A percentile compares a stretch with the other conserved stretches of the same genome.
Evolutionary conservation across 2,113 vertebrate species (phyloP).

Genomic region (Heteronetta atricapilla): DNA sequence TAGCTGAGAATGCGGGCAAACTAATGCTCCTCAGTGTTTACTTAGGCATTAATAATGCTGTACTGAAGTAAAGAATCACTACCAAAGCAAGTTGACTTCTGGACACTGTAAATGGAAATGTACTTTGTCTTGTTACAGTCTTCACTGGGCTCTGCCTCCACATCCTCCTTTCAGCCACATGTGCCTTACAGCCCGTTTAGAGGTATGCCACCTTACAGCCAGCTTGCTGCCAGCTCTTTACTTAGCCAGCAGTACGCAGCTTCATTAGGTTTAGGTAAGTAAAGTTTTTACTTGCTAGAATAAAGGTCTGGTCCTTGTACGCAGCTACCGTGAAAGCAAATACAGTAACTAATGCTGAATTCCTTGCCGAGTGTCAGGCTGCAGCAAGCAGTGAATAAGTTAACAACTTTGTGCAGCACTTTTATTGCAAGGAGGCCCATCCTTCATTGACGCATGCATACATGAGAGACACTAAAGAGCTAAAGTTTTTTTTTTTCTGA

Average conservation of each 20-base stretch:
- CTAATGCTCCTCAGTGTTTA: not conserved
- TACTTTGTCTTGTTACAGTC: constrained; percentile 81
- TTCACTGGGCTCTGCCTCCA: constrained; percentile 84
- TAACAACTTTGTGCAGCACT: not conserved
- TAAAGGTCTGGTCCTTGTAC: not conserved
- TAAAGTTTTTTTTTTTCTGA: not conserved
- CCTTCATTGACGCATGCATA: not conserved
- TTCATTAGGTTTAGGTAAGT: constrained; percentile 90
- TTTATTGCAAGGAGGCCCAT: not conserved
- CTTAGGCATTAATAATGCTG: not conserved
- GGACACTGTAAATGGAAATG: constrained; percentile 47
- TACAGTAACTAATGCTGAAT: not conserved
- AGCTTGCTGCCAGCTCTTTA: constrained; percentile 88
- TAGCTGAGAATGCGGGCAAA: constrained; percentile 18
- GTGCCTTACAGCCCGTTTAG: constrained; percentile 89
- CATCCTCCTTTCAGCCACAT: constrained; percentile 82
- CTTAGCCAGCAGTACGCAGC: constrained; percentile 91
- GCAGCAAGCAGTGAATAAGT: not conserved
- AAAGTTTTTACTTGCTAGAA: constrained; percentile 21
- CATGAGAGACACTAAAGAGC: not conserved
- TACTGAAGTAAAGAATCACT: constrained; percentile 14
- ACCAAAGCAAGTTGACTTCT: not conserved
- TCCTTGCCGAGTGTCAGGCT: not conserved
- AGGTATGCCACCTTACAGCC: constrained; percentile 89
- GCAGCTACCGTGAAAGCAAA: not conserved